Conservation (phyloP, 1,140 invertebrate species). For the Macrotrachela quadricornifera region DNA sequence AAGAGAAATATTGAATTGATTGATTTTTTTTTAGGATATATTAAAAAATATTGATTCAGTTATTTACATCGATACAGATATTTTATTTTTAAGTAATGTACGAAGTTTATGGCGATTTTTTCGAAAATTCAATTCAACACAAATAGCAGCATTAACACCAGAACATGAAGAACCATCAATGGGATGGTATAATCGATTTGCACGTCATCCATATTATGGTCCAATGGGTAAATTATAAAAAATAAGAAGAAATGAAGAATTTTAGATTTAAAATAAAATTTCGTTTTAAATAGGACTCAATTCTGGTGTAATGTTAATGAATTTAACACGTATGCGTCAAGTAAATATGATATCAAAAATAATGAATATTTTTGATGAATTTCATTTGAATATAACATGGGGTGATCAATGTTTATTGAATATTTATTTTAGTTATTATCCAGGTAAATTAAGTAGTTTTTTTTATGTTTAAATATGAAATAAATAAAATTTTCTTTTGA, state of each 20-base stretch:
- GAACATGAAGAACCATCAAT: constrained; percentile 73
- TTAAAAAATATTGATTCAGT: constrained; percentile 56
- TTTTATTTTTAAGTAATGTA: constrained; percentile 57
- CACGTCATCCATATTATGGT: constrained; percentile 76
- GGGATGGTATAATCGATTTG: constrained; percentile 87
- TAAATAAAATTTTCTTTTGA: constrained; percentile 15
- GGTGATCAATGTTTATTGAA: constrained; percentile 96
- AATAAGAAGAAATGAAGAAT: no score
- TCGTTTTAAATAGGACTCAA: constrained; percentile 50
- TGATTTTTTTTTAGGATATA: constrained; percentile 40
- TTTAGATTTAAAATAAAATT: no score
- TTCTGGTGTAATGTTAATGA: constrained; percentile 90
- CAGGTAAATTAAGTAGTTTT: constrained; percentile 34
- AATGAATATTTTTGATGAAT: constrained; percentile 58
- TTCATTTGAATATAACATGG: constrained; percentile 66
- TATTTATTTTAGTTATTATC: constrained; percentile 73
- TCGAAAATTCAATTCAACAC: constrained; percentile 54
- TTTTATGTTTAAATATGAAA: background rate
- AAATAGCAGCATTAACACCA: constrained; percentile 61
- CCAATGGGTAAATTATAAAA: constrained; percentile 44
- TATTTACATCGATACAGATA: constrained; percentile 79
- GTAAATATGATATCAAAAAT: constrained; percentile 65
- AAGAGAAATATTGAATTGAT: constrained; percentile 10
- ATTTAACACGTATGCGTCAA: constrained; percentile 63
- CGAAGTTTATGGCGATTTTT: constrained; percentile 63